Conservation (phyloP, 1,140 invertebrate genomes). For the Lethocerus indicus region DNA sequence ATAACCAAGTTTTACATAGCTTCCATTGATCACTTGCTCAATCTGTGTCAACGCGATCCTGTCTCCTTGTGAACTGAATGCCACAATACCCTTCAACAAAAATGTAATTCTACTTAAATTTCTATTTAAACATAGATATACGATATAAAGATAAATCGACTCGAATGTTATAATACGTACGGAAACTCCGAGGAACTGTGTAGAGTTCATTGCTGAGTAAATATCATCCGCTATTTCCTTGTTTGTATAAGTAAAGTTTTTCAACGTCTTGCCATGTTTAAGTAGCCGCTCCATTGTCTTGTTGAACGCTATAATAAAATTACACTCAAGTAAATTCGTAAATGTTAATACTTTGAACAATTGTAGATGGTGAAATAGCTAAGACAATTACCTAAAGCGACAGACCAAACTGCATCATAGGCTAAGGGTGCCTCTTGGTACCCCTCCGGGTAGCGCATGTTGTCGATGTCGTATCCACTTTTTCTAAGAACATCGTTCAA, state of each 20-base stretch:
- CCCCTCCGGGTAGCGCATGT: constrained; percentile 72
- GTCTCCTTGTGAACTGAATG: constrained; percentile 94
- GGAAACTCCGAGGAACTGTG: constrained; percentile 93
- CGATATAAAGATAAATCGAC: background rate
- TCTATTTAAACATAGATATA: background rate
- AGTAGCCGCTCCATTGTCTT: constrained; percentile 79
- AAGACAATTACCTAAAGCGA: constrained; percentile 57
- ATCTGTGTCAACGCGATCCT: constrained; percentile 97
- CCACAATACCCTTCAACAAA: constrained; percentile 62
- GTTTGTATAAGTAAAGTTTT: constrained; percentile 95
- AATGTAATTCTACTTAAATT: constrained; percentile 6
- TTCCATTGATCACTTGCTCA: constrained; percentile 90
- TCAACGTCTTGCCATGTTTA: constrained; percentile 61
- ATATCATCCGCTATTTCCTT: constrained; percentile 88
- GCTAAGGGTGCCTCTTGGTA: constrained; percentile 96
- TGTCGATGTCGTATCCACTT: constrained; percentile 63
- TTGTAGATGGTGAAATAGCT: background rate
- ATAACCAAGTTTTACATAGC: constrained; percentile 88
- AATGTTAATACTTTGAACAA: background rate
- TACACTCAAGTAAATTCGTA: background rate
- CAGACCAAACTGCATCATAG: constrained; percentile 97
- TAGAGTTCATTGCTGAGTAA: constrained; percentile 93
- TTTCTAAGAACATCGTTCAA: constrained; percentile 61
- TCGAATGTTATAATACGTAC: constrained; percentile 38
- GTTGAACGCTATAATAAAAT: constrained; percentile 61